Conservation (phyloP, 2,797 vertebrate species). For the Coluber constrictor region DNA sequence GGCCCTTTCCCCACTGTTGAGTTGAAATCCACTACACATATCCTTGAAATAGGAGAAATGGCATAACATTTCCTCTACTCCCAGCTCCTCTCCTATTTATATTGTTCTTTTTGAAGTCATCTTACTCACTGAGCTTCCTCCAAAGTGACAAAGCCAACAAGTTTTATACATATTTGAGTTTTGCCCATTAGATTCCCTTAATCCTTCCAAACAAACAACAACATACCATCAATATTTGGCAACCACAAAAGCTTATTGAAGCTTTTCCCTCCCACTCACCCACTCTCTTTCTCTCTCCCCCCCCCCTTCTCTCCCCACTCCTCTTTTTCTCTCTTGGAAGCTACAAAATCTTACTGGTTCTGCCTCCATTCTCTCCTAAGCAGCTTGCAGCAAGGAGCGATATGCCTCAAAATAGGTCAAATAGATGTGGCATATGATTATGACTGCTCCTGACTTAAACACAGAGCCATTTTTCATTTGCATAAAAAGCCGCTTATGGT, state of each 20-base stretch:
- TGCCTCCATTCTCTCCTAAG: not conserved
- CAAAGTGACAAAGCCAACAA: not conserved
- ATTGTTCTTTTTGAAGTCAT: not conserved
- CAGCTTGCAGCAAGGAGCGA: not conserved
- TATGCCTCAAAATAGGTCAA: constrained; percentile 12
- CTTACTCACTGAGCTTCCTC: not conserved
- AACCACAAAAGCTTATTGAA: not conserved
- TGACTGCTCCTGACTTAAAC: not conserved
- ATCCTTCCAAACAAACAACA: not conserved
- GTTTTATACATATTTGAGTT: not conserved
- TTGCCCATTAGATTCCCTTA: not conserved
- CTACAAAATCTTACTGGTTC: not conserved
- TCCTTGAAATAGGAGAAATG: not conserved
- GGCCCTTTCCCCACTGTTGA: not conserved
- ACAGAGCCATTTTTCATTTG: constrained; percentile 2
- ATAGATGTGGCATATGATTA: not conserved
- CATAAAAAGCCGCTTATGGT: not conserved
- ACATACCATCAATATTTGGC: not conserved
- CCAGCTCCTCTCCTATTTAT: not conserved
- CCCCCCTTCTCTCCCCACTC: no score
- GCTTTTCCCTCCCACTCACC: not conserved
- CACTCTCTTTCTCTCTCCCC: not conserved
- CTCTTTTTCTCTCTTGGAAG: not conserved
- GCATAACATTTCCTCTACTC: not conserved
- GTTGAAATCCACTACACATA: not conserved